Conservation (phyloP, 1,140 invertebrate species). For the Diachasma alloeum region DNA sequence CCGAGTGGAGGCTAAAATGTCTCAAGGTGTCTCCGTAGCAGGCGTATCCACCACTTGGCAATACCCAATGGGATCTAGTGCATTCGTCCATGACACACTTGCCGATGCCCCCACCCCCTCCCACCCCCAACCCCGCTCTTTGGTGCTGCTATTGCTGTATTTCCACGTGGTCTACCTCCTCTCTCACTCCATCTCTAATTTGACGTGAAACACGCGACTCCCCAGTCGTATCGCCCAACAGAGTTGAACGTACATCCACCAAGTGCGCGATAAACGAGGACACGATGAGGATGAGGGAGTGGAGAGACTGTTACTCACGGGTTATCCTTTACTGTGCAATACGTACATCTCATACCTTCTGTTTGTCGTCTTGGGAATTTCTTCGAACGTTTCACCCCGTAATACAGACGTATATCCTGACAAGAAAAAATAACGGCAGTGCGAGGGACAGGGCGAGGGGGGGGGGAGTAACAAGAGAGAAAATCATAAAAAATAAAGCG, state of each 20-base stretch:
- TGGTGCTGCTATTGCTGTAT: neutral
- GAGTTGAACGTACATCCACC: neutral
- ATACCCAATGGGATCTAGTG: neutral
- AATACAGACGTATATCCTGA: constrained; percentile 12
- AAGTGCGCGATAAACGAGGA: constrained; percentile 20
- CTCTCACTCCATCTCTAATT: constrained; percentile 27
- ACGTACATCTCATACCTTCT: neutral
- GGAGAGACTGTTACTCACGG: constrained; percentile 2
- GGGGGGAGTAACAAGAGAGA: neutral
- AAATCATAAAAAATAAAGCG: neutral
- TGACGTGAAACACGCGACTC: constrained; percentile 32
- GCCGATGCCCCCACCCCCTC: neutral
- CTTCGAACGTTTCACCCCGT: constrained; percentile 11
- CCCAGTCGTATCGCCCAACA: constrained; percentile 22
- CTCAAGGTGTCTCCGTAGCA: neutral
- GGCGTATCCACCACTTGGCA: constrained; percentile 2
- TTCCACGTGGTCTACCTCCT: constrained; percentile 8
- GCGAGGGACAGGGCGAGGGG: neutral
- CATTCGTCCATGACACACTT: neutral
- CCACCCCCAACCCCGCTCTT: neutral
- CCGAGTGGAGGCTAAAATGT: neutral
- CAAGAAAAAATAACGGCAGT: neutral
- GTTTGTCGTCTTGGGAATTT: constrained; percentile 29
- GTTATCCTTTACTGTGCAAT: neutral
- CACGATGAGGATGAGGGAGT: constrained; percentile 18